Conservation (phyloP, 1,140 invertebrate genomes). For the Charaxes varanes region DNA sequence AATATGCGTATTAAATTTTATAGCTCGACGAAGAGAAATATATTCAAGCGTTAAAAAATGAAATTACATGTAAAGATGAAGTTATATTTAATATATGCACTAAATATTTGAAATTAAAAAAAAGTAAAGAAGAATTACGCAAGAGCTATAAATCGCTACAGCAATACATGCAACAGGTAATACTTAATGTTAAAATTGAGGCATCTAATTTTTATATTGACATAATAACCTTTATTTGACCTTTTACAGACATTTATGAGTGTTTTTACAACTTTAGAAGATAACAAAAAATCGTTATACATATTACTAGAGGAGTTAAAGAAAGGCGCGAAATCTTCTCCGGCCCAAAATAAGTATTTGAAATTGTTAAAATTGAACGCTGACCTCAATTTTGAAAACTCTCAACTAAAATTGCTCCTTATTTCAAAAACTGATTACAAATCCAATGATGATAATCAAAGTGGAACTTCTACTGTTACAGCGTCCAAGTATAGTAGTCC, state of each 20-base stretch:
- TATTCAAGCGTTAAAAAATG: conserved; percentile 16
- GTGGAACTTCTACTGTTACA: too few species aligned
- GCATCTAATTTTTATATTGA: too few species aligned
- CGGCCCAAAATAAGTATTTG: conserved; percentile 26
- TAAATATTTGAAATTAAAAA: conserved; percentile 34
- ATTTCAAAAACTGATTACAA: conserved; percentile 12
- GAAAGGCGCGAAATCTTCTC: conserved; percentile 13
- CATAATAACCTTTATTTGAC: background rate
- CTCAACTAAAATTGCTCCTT: conserved; percentile 22
- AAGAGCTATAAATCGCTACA: conserved; percentile 23
- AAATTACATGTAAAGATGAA: conserved; percentile 31
- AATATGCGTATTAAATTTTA: background rate
- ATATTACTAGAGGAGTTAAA: conserved; percentile 21
- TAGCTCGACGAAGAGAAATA: conserved; percentile 16
- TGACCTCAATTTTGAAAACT: conserved; percentile 30
- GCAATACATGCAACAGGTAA: conserved; percentile 20
- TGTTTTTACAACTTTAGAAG: conserved; percentile 24
- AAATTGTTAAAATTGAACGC: conserved; percentile 26
- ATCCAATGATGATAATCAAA: background rate
- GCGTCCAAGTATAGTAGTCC: too few species aligned
- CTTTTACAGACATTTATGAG: conserved; percentile 26
- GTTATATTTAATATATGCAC: conserved; percentile 28
- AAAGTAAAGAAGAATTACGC: conserved; percentile 21
- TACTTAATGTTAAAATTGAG: background rate
- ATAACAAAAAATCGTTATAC: conserved; percentile 24